Evolutionary conservation across 2,888 invertebrate species (phyloP).

Genomic region (Perithous albicinctus): DNA sequence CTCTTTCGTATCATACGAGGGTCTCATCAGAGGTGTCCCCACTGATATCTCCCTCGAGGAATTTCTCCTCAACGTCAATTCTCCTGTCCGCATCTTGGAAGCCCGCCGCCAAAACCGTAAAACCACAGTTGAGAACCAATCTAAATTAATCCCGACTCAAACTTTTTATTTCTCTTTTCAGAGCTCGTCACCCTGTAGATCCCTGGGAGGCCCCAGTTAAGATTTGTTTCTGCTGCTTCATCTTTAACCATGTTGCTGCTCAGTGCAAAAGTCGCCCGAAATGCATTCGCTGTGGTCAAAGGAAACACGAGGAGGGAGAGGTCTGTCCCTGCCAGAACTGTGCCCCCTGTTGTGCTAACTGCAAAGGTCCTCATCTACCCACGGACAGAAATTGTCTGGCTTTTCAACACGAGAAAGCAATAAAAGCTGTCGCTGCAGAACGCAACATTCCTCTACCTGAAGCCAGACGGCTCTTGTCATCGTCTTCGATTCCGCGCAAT

Average conservation of each 20-base stretch:
- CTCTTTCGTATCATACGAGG: not conserved
- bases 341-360: constrained; percentile 26
- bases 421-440: constrained; percentile 13
- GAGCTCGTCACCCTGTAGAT: constrained; percentile 12
- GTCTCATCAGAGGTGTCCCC: not conserved
- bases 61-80: not conserved
- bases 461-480: constrained; percentile 1
- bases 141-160: constrained; percentile 8
- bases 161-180: constrained; percentile 14
- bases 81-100: not conserved
- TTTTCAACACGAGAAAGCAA: constrained; percentile 27
- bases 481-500: not conserved
- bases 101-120: constrained; percentile 33
- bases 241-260: constrained; percentile 16
- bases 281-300: constrained; percentile 1
- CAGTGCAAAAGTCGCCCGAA: constrained; percentile 24
- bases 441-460: constrained; percentile 21
- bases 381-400: constrained; percentile 11
- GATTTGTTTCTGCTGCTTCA: constrained; percentile 34
- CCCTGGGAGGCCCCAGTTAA: constrained; percentile 25
- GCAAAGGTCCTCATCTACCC: constrained; percentile 10
- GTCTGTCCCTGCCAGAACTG: not conserved
- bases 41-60: not conserved
- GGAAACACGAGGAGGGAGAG: not conserved
- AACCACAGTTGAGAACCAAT: not conserved